These are phyloP conservation scores for Cacoxenus indagator DNA, from an alignment of 2,888 invertebrate species.

Conservation along the genomic window DNA sequence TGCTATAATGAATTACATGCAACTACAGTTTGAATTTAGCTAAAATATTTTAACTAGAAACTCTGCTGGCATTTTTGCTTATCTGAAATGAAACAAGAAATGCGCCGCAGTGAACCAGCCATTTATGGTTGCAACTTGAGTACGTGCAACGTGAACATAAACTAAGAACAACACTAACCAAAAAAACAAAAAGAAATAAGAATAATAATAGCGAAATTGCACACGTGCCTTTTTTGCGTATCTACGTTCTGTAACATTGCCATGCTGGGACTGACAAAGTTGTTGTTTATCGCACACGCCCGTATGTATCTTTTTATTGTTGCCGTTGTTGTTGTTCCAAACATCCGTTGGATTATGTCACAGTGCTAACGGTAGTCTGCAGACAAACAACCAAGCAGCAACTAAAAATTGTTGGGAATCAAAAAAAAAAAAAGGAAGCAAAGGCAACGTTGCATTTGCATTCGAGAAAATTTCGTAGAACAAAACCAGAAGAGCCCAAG, in stretches of 20 bases:
- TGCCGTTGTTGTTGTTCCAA: background rate
- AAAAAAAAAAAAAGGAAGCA: background rate
- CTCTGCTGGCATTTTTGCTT: background rate
- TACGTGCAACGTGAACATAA: background rate
- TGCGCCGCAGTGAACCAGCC: background rate
- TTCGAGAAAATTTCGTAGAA: background rate
- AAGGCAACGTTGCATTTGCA: background rate
- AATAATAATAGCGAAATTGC: background rate
- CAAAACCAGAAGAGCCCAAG: background rate
- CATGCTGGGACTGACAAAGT: background rate
- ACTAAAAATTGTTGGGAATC: background rate
- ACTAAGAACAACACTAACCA: background rate
- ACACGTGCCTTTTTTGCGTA: background rate
- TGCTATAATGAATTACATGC: background rate
- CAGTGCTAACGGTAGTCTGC: background rate
- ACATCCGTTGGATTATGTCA: constrained; percentile 3
- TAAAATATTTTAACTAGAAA: no score
- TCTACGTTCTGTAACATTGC: background rate
- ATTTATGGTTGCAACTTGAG: background rate
- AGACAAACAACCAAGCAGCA: background rate
- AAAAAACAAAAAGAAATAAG: background rate
- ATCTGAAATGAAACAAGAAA: background rate
- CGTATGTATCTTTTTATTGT: no score
- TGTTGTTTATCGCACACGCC: background rate
- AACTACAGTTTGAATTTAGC: background rate